These are phyloP conservation scores for Thymelicus lineola DNA, from an alignment of 2,888 invertebrate species.

Conservation along the genomic window DNA sequence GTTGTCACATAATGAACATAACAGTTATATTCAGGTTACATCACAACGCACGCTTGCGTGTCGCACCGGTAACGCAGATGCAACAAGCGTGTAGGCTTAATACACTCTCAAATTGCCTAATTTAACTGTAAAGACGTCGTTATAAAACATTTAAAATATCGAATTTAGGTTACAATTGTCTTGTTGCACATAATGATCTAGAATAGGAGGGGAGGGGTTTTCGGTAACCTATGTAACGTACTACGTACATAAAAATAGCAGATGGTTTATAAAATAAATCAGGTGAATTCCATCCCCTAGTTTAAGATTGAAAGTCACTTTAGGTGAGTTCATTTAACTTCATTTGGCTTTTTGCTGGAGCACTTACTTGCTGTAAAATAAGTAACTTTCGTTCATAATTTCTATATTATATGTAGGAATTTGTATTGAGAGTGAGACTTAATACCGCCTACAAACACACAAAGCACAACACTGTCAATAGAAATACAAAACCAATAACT, in stretches of 20 bases:
- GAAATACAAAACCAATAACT: background rate
- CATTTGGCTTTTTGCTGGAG: too few species aligned
- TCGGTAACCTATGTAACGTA: background rate
- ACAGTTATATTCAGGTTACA: slow-evolving; percentile 63
- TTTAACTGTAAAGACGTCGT: slow-evolving; percentile 73
- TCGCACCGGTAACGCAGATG: slow-evolving; percentile 56
- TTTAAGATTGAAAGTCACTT: too few species aligned
- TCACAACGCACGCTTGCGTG: slow-evolving; percentile 58
- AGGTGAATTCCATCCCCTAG: too few species aligned
- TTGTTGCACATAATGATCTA: background rate
- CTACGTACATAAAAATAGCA: background rate
- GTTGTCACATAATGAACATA: slow-evolving; percentile 74
- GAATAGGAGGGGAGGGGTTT: background rate
- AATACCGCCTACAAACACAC: background rate
- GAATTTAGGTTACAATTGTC: background rate
- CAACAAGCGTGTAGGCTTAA: slow-evolving; percentile 67
- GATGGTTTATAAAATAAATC: too few species aligned
- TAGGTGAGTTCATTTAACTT: too few species aligned
- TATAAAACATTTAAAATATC: slow-evolving; percentile 17
- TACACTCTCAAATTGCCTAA: slow-evolving; percentile 74
- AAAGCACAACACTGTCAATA: background rate
- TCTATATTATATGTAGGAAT: too few species aligned
- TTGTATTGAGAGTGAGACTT: too few species aligned
- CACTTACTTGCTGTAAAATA: too few species aligned
- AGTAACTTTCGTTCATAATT: too few species aligned